Base-by-base conservation (phyloP, 1,140 invertebrate species). In the Antheraea pernyi region DNA sequence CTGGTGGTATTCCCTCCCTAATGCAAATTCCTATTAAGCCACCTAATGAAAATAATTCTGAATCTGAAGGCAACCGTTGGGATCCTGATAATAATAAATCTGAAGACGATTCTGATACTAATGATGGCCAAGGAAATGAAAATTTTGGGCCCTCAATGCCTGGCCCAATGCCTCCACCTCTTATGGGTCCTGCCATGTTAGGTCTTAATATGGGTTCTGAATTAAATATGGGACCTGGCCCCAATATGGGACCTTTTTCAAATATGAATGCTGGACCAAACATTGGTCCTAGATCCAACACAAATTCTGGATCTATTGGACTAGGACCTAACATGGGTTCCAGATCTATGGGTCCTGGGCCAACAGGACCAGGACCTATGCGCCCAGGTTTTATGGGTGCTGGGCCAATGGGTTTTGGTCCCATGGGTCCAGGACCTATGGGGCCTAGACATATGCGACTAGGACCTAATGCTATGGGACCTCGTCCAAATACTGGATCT, bases 11-110 rank as follows among this genome's bases (percentile, higher is more conserved):
- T 65, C 87, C 83, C 65, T 70, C 88, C n/a, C 73, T 91, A 7
- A 89, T 91, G 88, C 88, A 92, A 77, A 72, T 87, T 5, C 80
- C 86, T 74, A 72, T 87, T 59, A 82, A 78, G 69, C 81, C 79
- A 30, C 84, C 82, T 19, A 82, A 83, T 42, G 78, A 81, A 42
- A 72, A 74, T 58, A 76, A 78, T 67, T 71, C 80, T 30, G 80
- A 78, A 59, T 75, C 77, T 59, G 75, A 76, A 46, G 62, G 71
- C 65, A 75, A 77, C 36, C 71, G 78, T 42, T 82, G 81, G 76
- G 77, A 65, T n/a, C 18, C 59, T 7, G 61, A 22, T 11, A 9
- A 58, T 36, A 46, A 69, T 39, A 69, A 75, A 53, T 72, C 71
- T 53, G 68, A 79, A 53, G 73, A 75, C 53, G 80, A 81, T 59